phyloP scores from a whole-genome alignment of 2,797 vertebrate genomes.

The Coracias cyanogaster region DNA sequence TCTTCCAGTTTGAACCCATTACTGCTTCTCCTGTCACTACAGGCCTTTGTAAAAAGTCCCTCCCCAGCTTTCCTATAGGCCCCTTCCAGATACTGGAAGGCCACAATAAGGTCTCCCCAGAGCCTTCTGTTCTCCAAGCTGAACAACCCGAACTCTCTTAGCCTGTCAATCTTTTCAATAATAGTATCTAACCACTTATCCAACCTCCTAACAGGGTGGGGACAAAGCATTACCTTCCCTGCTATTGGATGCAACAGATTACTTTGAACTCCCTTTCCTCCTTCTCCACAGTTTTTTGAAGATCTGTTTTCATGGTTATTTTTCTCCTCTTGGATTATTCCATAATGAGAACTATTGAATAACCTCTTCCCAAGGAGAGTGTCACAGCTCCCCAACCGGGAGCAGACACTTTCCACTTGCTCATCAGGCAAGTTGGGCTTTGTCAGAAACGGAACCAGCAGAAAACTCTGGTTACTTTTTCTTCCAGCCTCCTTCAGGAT shows the following conservation, averaged over 20 bases:
- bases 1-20: no score
- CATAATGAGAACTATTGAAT: fast-evolving
- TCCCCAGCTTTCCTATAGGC: no score
- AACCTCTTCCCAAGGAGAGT: background rate
- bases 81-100: no score
- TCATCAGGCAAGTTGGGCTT: background rate
- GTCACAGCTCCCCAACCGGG: background rate
- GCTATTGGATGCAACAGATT: background rate
- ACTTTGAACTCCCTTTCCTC: background rate
- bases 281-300: fast-evolving
- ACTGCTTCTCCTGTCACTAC: no score
- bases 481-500: background rate
- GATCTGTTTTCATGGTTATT: background rate
- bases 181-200: background rate
- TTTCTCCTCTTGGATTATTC: background rate
- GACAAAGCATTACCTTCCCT: background rate
- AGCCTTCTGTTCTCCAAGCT: no score
- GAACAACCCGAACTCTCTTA: no score
- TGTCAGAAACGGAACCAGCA: background rate
- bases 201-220: background rate
- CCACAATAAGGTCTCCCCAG: no score
- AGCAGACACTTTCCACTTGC: background rate
- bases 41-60: no score
- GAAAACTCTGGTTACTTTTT: background rate
- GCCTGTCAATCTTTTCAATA: background rate